Evolutionary conservation across 2,888 invertebrate genomes (phyloP).

Genomic region (Ophioninae sp.): DNA sequence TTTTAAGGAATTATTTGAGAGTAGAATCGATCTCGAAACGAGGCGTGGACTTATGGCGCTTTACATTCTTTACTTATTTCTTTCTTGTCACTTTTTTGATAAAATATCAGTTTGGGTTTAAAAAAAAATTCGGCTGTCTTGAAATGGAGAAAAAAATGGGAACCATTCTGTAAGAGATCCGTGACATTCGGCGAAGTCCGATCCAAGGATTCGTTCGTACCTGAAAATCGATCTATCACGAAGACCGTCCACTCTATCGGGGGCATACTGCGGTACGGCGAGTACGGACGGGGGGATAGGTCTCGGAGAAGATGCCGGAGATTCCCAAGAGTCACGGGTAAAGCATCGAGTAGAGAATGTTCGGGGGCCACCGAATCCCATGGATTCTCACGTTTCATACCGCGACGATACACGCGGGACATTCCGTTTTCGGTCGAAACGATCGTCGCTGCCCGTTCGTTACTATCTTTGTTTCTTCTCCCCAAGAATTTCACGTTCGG

Average conservation of each 20-base stretch:
- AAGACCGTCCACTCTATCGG: conserved; percentile 12
- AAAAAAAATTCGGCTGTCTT: no score
- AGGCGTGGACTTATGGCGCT: no score
- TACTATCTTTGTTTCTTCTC: no score
- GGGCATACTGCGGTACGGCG: conserved; percentile 27
- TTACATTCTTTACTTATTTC: no score
- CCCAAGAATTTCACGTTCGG: no score
- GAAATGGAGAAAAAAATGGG: not conserved
- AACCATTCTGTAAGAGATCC: not conserved
- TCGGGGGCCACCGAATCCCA: conserved; percentile 31
- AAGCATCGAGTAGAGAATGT: conserved; percentile 20
- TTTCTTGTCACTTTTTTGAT: no score
- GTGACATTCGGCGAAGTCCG: conserved; percentile 10
- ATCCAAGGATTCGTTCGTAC: conserved; percentile 4
- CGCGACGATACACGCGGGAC: not conserved
- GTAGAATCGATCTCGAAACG: no score
- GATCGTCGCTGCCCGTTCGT: no score
- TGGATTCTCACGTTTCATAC: conserved; percentile 39
- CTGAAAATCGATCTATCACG: conserved; percentile 16
- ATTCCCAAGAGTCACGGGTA: conserved; percentile 31
- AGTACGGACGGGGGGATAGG: not conserved
- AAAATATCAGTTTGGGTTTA: no score
- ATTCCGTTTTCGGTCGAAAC: not conserved
- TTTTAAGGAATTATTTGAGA: no score
- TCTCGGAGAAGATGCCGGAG: conserved; percentile 20